Evolutionary conservation across 2,113 vertebrate genomes (phyloP), one percentile per base, ranked within the genome.

Genomic region (Lagenorhynchus albirostris): DNA sequence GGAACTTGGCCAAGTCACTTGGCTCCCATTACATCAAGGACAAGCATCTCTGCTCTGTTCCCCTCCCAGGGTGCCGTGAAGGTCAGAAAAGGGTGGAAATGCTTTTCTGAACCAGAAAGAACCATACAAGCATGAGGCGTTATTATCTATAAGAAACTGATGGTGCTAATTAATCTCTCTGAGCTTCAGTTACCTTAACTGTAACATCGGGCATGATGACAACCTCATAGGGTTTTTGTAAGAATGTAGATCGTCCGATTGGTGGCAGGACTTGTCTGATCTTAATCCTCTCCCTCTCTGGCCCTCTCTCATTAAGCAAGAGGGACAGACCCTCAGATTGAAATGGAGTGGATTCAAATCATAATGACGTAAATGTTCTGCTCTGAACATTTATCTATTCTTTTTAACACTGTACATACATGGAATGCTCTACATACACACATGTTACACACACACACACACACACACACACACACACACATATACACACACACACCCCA

Each of bases 81-180:
- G 70, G 63, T 71, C 76, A 53, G n/a, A 33, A 3, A n/a, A 60
- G 50, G 38, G 13, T 29, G 17, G 41, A 92, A 41, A 36, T 62
- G 62, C 47, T 41, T 80, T 55, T 55, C 25, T 31, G 70, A 77
- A 79, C 53, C 25, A 23, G 18, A 47, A 77, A 47, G 53, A 33
- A 36, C 0, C 0, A 1, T 6, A 18, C 14, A n/a, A 18, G 83
- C 26, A 6, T 29, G 83, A 36, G 41, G 33, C n/a, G 0, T 67
- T 36, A 25, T 36, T 41, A 18, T 74, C 31, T 60, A 8, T 38
- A 36, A n/a, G 76, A 81, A 38, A 70, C 3, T 7, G 33, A 77
- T 4, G 29, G 33, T 14, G 8, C 20, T 82, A 53, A 82, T 89
- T 36, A 15, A 62, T 41, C 67, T 96, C 62, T 38, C 29, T 11